Base-by-base conservation (phyloP, 1,140 invertebrate genomes). In the Palaemon carinicauda region DNA sequence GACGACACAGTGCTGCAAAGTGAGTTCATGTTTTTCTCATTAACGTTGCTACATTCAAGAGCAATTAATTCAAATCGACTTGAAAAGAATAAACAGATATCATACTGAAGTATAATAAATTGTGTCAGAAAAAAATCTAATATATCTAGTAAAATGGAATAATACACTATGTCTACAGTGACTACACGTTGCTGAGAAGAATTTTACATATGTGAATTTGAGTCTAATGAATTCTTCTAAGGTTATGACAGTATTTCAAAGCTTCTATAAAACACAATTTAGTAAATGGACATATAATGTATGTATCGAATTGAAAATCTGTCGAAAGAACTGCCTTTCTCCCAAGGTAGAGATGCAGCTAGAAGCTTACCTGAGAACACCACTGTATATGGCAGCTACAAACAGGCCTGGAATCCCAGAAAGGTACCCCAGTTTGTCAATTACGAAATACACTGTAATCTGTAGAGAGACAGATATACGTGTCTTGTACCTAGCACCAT, bases 351-450 rank as follows among this genome's bases (percentile, higher is more conserved):
- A 24, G 65, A 1, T 69, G 65, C 24, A 69, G 65, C 24, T 31
- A 1, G 4, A 27, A 69, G 24, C 54, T 41, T 9, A 85, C 82
- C 82, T 85, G 54, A 85, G 74, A 17, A 85, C 82, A 9, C 82
- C 82, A 29, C 82, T 85, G 54, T 85, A 85, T 53, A 85, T 60
- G 0, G 82, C 82, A n/a, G 82, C 82, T 54, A 85, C 82, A 27
- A 85, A 85, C 9, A 85, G 82, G n/a, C 82, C 82, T 19, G 82
- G 82, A 19, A 85, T 60, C 15, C 82, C 82, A 0, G 74, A 41
- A 14, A 85, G 74, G 74, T 78, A 85, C 5, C 82, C 82, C 1
- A 85, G 74, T 29, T 85, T 85, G 82, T 85, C 82, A 33, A 78
- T 75, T 7, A 85, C 82, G 73, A 85, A 85, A 41, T 78, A 85